Conservation (phyloP, 2,888 invertebrate species). For the Hermodice carunculata region DNA sequence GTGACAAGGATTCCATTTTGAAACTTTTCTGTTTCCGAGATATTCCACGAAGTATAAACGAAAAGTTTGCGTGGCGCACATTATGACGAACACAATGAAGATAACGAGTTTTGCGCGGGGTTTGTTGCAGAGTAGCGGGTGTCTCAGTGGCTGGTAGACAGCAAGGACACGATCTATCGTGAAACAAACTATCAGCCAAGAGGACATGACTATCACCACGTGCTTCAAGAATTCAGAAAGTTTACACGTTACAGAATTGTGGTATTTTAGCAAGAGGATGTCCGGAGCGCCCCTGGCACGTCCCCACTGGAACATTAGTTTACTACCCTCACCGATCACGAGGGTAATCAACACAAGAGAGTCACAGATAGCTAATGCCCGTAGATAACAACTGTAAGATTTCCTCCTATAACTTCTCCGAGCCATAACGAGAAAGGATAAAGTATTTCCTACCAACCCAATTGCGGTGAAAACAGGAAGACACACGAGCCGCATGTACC, state of each 20-base stretch:
- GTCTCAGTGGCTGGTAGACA: slow-evolving; percentile 31
- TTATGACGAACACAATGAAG: slow-evolving; percentile 7
- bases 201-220: slow-evolving; percentile 29
- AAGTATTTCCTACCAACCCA: slow-evolving; percentile 31
- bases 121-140: slow-evolving; percentile 25
- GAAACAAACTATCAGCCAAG: slow-evolving; percentile 36
- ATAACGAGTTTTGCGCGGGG: slow-evolving; percentile 15
- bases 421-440: slow-evolving; percentile 31
- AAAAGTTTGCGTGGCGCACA: slow-evolving; percentile 23
- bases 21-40: not conserved
- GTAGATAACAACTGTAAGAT: slow-evolving; percentile 35
- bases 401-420: slow-evolving; percentile 22
- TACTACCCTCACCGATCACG: slow-evolving; percentile 4
- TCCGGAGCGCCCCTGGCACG: not conserved
- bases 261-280: not conserved
- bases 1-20: slow-evolving; percentile 17
- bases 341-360: slow-evolving; percentile 23
- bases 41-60: not conserved
- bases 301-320: not conserved
- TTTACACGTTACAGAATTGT: slow-evolving; percentile 24
- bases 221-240: slow-evolving; percentile 26
- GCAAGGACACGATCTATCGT: slow-evolving; percentile 34
- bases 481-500: too few species aligned
- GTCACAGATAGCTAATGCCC: slow-evolving; percentile 34
- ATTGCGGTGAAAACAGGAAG: too few species aligned